phyloP scores from a whole-genome alignment of 2,888 invertebrate species.

The Microctonus aethiopoides region DNA sequence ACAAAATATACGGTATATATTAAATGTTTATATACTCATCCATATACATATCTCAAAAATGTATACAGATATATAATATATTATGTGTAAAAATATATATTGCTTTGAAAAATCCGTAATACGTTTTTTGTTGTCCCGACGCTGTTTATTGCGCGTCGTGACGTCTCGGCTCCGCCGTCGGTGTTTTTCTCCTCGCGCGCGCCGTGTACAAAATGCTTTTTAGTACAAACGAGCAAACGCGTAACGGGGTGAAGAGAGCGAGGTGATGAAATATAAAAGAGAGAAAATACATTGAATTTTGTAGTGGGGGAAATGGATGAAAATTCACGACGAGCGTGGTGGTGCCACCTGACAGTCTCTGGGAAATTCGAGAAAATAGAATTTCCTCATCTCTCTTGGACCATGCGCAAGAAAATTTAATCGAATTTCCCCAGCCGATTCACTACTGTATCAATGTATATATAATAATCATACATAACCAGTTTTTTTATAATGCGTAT shows the following conservation, averaged over 20 bases:
- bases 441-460: not conserved
- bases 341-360: slow-evolving; percentile 63
- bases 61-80: too few species aligned
- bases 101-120: slow-evolving; percentile 18
- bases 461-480: not conserved
- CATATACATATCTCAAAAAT: not conserved
- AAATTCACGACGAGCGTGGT: slow-evolving; percentile 41
- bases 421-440: slow-evolving; percentile 40
- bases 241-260: slow-evolving; percentile 18
- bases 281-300: slow-evolving; percentile 5
- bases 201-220: slow-evolving; percentile 26
- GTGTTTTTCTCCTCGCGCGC: slow-evolving; percentile 20
- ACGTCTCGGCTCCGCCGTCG: not conserved
- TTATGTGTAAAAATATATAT: slow-evolving; percentile 1
- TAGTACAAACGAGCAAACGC: slow-evolving; percentile 16
- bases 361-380: slow-evolving; percentile 61
- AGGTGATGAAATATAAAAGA: slow-evolving; percentile 9
- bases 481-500: not conserved
- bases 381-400: slow-evolving; percentile 55
- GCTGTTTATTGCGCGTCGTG: slow-evolving; percentile 4
- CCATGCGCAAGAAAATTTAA: slow-evolving; percentile 51
- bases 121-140: slow-evolving; percentile 13
- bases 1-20: not conserved
- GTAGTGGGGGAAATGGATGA: not conserved
- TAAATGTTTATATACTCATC: not conserved